Conservation (phyloP, 2,888 invertebrate species). For the Thymelicus lineola region DNA sequence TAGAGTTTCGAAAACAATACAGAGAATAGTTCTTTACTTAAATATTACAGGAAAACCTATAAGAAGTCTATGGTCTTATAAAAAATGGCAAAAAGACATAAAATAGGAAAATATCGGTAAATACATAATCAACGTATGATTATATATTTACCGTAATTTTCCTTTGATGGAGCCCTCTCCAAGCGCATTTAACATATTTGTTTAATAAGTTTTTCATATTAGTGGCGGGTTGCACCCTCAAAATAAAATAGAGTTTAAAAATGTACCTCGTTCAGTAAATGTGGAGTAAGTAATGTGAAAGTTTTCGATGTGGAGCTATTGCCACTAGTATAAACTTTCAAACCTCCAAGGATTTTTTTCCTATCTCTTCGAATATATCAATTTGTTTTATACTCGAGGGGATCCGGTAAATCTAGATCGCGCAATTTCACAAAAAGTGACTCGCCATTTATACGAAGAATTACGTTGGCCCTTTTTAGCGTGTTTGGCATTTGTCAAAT, state of each 20-base stretch:
- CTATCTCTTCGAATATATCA: conserved; percentile 31
- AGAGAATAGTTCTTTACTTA: too few species aligned
- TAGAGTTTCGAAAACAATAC: too few species aligned
- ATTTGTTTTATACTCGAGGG: conserved; percentile 31
- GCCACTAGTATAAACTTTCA: conserved; percentile 15
- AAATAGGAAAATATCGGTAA: too few species aligned
- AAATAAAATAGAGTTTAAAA: neutral
- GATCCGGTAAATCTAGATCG: conserved; percentile 32
- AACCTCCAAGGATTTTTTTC: conserved; percentile 24
- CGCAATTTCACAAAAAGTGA: conserved; percentile 30
- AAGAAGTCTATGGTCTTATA: too few species aligned
- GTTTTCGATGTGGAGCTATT: conserved; percentile 1
- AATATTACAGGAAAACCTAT: too few species aligned
- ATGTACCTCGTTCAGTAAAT: neutral
- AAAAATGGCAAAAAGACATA: too few species aligned
- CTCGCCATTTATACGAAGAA: conserved; percentile 28
- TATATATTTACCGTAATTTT: too few species aligned
- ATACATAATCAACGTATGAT: too few species aligned
- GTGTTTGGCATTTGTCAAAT: conserved; percentile 7
- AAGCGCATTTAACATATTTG: too few species aligned
- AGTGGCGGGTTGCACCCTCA: too few species aligned
- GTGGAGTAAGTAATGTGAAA: neutral
- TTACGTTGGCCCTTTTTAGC: conserved; percentile 22
- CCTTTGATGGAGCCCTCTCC: too few species aligned
- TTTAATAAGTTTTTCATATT: too few species aligned